These are phyloP conservation scores for Pemphigus obesinymphae DNA, from an alignment of 1,140 invertebrate species.

Conservation along the genomic window DNA sequence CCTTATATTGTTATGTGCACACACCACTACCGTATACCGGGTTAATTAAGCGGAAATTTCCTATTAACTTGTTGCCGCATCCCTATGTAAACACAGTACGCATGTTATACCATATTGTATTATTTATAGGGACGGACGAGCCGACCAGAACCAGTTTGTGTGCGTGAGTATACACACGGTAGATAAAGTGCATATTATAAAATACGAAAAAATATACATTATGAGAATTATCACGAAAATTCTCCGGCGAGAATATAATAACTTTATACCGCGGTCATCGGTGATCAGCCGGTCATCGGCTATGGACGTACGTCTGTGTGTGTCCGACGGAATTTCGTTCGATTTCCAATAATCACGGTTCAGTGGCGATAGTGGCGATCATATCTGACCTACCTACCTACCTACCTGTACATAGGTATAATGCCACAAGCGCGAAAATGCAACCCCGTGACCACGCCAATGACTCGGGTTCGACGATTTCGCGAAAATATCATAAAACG, in stretches of 20 bases:
- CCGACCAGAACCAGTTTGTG: conserved; percentile 6
- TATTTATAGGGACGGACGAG: no score
- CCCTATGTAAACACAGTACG: neutral
- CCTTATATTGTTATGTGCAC: no score
- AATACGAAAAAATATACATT: neutral
- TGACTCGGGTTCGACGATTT: no score
- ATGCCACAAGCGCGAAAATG: neutral
- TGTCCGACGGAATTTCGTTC: neutral
- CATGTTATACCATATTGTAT: neutral
- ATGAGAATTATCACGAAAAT: neutral
- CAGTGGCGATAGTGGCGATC: neutral
- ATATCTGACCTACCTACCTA: neutral
- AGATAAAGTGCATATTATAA: no score
- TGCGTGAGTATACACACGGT: no score
- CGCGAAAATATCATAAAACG: no score
- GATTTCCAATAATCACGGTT: conserved; percentile 6
- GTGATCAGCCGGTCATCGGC: neutral
- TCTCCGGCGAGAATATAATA: no score
- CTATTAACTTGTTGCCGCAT: conserved; percentile 37
- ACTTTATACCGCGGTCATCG: neutral
- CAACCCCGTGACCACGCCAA: no score
- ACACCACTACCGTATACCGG: neutral
- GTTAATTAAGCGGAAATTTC: conserved; percentile 40
- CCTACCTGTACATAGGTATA: no score
- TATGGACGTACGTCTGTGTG: no score